Evolutionary conservation across 2,888 invertebrate species (phyloP), one percentile per base, ranked within the genome.

Genomic region (Digitonthophagus gazella): DNA sequence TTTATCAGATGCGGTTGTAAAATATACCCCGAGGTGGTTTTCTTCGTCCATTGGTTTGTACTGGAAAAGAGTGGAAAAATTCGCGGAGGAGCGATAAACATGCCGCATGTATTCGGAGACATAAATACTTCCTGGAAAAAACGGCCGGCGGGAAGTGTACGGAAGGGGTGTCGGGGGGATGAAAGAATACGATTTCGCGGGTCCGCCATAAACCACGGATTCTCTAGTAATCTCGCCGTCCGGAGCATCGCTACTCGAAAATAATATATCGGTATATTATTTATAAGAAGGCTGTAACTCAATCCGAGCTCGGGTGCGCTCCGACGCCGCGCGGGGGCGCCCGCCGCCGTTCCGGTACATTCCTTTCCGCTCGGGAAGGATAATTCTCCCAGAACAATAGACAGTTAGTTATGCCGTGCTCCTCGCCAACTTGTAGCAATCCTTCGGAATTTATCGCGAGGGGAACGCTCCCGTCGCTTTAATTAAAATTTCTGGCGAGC

Each of bases 221-320:
- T 57, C 65, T 44, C 28, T 11, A 44, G 28, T 44, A 44, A 44
- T 44, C 28, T 44, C 28, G 28, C 28, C 77, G 80, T 80, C 81
- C 79, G 78, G 75, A 77, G 79, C 80, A 80, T 78, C 77, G 78
- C 76, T 77, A 78, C 77, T 74, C 75, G 74, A 74, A 75, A 75
- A 75, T 80, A 79, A 81, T 80, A 80, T 81, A 81, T 80, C 74
- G 81, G 79, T 78, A 78, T 80, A 79, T 80, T 81, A 81, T 81
- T 81, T 81, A 81, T 81, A 80, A 81, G 80, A 78, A 74, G 74
- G 71, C 77, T 78, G 79, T 81, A 81, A 80, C 78, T 81, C 80
- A 80, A 76, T 76, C 75, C 79, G 80, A 80, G 81, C 77, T 76
- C 77, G 78, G 75, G 72, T 75, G 72, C 72, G 72, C 16, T 20